A percentile compares a stretch with the other conserved stretches of the same genome.
Evolutionary conservation across 1,140 invertebrate genomes (phyloP).

Genomic region (Magallana ariakensis): DNA sequence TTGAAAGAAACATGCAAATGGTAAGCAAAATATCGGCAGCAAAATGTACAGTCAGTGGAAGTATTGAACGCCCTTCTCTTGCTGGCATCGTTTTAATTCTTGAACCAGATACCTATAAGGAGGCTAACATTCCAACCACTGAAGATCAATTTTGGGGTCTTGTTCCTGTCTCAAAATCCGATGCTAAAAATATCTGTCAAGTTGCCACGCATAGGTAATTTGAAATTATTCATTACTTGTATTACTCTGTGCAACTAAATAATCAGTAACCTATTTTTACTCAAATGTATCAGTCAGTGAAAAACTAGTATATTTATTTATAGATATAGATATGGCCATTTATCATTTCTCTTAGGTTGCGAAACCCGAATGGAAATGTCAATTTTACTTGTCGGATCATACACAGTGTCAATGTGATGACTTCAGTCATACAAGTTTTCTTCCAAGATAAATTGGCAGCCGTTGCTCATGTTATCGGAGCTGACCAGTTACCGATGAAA

Average conservation of each 20-base stretch:
- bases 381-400: conserved; percentile 62
- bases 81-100: conserved; percentile 5
- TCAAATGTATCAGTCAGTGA: too few relatives aligned
- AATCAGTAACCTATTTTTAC: too few relatives aligned
- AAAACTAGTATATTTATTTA: too few relatives aligned
- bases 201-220: conserved; percentile 67
- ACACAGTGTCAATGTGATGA: conserved; percentile 66
- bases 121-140: conserved; percentile 60
- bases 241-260: too few relatives aligned
- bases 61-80: not conserved
- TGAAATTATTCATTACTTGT: too few relatives aligned
- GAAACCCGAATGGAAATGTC: conserved; percentile 51
- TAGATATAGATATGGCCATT: too few relatives aligned
- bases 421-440: conserved; percentile 71
- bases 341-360: conserved; percentile 54
- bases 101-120: conserved; percentile 49
- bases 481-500: conserved; percentile 67
- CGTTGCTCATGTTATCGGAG: conserved; percentile 70
- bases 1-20: not conserved
- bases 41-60: not conserved
- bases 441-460: conserved; percentile 67
- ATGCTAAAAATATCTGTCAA: conserved; percentile 60
- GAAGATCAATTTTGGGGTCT: conserved; percentile 67
- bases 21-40: not conserved
- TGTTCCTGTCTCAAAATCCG: conserved; percentile 52